These are phyloP conservation scores for Drosophila repletoides DNA, from an alignment of 1,140 invertebrate species.

Conservation along the genomic window DNA sequence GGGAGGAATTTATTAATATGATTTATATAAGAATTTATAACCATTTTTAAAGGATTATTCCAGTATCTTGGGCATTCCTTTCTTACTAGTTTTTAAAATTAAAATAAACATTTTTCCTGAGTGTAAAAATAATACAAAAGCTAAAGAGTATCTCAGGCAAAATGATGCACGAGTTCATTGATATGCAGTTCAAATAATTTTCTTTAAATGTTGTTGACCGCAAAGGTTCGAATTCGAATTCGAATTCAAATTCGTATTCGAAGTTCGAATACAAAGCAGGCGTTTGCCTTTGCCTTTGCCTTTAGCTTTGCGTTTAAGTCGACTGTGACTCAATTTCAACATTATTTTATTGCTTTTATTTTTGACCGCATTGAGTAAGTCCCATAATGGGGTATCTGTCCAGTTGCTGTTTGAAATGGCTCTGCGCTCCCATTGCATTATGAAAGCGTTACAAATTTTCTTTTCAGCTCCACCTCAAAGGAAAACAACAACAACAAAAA, in stretches of 20 bases:
- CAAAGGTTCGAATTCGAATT: constrained; percentile 41
- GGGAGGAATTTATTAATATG: too few species aligned
- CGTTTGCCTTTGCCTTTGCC: too few species aligned
- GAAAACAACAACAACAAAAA: too few species aligned
- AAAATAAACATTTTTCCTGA: too few species aligned
- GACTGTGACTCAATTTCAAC: constrained; percentile 50
- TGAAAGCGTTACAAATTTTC: constrained; percentile 70
- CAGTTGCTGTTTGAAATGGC: too few species aligned
- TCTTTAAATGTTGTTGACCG: constrained; percentile 62
- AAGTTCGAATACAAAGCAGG: constrained; percentile 51
- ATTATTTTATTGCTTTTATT: constrained; percentile 32
- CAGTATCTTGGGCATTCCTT: too few species aligned
- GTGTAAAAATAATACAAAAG: too few species aligned
- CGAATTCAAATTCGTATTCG: constrained; percentile 1
- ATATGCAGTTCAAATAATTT: constrained; percentile 54
- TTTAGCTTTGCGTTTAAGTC: too few species aligned
- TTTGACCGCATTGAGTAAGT: constrained; percentile 43
- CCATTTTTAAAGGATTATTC: too few species aligned
- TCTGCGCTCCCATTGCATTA: constrained; percentile 41
- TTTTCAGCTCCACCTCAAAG: background rate
- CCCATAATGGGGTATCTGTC: background rate
- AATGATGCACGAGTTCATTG: constrained; percentile 45
- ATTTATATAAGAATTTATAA: too few species aligned
- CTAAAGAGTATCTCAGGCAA: background rate
- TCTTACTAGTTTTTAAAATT: too few species aligned